Base-by-base conservation (phyloP, 2,113 vertebrate species). In the Cebidichthys violaceus region DNA sequence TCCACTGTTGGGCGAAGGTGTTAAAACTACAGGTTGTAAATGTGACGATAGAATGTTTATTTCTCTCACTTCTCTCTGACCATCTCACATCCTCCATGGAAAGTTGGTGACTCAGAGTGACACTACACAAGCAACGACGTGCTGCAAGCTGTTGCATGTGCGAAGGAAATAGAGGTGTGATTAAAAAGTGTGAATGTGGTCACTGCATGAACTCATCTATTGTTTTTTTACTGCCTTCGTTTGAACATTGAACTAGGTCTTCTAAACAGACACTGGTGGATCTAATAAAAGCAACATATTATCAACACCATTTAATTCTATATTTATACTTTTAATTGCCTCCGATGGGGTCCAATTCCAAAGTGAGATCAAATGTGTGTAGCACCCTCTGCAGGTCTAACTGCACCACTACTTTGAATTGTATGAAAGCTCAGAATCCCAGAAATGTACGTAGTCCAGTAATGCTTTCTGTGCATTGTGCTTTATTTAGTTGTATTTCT, bases 381-480 rank as follows among this genome's bases (percentile, higher is more conserved):
- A 65, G 47, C 61, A 54, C 45, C 47, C 17, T 66, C 47, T 75
- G 73, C 61, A 75, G 73, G n/a, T 33, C 24, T 67, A 31, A 67
- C 24, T 43, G 11, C 47, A 67, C 41, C 24, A 43, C 50, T 57
- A n/a, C 61, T 39, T 66, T 66, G 9, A 29, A n/a, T 41, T 55
- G 22, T 15, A 39, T 18, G 6, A 65, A 65, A 29, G 33, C 43
- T 27, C 41, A 27, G 22, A 22, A 24, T n/a, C 37, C n/a, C 3
- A 61, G 18, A 35, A 47, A 35, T 8, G 3, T 10, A 17, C 17
- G 4, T 7, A 45, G 41, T 43, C 64, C n/a, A 27, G 41, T 2
- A 22, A 11, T 24, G 50, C 14, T 9, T 57, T 71, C n/a, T 39
- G 15, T 55, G 33, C n/a, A 20, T 2, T 20, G 24, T 47, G 3